These are phyloP conservation scores for Euwallacea fornicatus DNA, from an alignment of 1,140 invertebrate species.

Conservation along the genomic window DNA sequence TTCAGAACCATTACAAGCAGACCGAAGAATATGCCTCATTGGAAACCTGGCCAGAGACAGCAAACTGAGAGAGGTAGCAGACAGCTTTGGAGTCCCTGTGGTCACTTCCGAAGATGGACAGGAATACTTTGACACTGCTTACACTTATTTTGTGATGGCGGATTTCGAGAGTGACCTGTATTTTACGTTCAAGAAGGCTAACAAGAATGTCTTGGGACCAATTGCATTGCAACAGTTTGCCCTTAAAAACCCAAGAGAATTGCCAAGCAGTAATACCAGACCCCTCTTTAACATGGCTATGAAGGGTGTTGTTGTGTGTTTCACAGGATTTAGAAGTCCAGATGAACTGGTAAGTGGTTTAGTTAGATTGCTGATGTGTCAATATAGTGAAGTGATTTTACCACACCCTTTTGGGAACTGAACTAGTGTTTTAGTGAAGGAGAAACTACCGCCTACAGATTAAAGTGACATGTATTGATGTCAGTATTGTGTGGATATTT, in stretches of 20 bases:
- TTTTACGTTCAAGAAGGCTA: constrained; percentile 64
- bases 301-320: constrained; percentile 82
- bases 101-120: constrained; percentile 63
- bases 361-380: not conserved
- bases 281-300: constrained; percentile 86
- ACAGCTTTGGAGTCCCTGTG: constrained; percentile 66
- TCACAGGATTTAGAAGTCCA: constrained; percentile 86
- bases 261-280: constrained; percentile 65
- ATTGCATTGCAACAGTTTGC: constrained; percentile 75
- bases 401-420: no score
- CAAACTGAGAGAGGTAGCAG: constrained; percentile 59
- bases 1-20: constrained; percentile 51
- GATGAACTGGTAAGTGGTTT: constrained; percentile 74
- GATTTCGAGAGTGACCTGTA: constrained; percentile 70
- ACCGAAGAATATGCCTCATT: constrained; percentile 66
- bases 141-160: constrained; percentile 71
- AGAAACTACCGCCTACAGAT: no score
- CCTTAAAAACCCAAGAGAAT: constrained; percentile 66
- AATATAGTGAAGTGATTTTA: no score
- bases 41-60: constrained; percentile 59
- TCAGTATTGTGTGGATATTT: no score
- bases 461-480: no score
- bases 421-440: no score
- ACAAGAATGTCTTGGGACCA: constrained; percentile 72
- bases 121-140: constrained; percentile 61